phyloP scores from a whole-genome alignment of 2,113 vertebrate species.

The Prietella phreatophila region DNA sequence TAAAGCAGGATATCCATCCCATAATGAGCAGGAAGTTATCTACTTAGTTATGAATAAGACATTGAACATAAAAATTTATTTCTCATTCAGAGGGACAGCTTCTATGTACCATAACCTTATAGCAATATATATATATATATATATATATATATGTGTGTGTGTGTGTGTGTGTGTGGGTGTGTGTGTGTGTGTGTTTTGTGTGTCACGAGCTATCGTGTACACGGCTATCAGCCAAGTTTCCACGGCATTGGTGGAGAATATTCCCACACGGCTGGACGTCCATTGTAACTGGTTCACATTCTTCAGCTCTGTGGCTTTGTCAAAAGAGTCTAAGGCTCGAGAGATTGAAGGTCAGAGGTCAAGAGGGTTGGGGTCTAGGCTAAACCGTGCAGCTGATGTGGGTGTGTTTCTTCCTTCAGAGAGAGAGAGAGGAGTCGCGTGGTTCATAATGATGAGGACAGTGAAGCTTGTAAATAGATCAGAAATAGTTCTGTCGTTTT shows the following conservation, averaged over 20 bases:
- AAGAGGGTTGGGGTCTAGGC: constrained; percentile 66
- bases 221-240: background rate
- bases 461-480: background rate
- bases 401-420: background rate
- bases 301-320: constrained; percentile 27
- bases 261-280: constrained; percentile 45
- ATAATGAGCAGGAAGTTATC: constrained; percentile 27
- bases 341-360: constrained; percentile 63
- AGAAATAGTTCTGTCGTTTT: background rate
- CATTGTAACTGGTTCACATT: constrained; percentile 47
- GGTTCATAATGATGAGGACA: background rate
- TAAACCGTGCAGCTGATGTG: constrained; percentile 58
- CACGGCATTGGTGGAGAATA: constrained; percentile 57
- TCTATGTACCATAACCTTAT: background rate
- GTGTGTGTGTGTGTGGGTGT: no score
- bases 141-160: no score
- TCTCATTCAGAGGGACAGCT: background rate
- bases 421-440: background rate
- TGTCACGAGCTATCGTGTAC: background rate
- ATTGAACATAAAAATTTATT: background rate
- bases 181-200: no score
- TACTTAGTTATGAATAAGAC: constrained; percentile 53
- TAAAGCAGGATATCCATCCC: background rate
- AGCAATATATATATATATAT: no score
- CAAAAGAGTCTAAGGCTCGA: constrained; percentile 57